Evolutionary conservation across 2,113 vertebrate species (phyloP).

Genomic region (Epinephelus lanceolatus): DNA sequence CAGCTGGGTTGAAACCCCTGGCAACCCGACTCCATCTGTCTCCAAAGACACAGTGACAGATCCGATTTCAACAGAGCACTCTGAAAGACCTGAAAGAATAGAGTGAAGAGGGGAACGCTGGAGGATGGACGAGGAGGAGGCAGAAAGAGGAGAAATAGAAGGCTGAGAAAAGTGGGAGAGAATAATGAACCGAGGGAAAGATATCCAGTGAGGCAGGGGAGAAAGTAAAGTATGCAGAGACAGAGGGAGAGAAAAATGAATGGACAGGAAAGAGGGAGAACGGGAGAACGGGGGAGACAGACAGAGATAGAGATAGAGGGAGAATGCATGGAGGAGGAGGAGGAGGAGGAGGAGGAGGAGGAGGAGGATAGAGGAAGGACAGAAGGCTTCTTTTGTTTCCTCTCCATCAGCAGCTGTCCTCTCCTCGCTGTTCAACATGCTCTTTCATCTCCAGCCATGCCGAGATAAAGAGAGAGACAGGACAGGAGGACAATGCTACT

Average conservation of each 20-base stretch:
- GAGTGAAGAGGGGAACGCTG: constrained; percentile 18
- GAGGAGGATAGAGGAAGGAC: constrained; percentile 40
- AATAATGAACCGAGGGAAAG: constrained; percentile 39
- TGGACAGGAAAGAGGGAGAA: constrained; percentile 11
- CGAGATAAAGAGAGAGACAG: constrained; percentile 46
- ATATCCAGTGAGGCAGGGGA: constrained; percentile 15
- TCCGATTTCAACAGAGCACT: constrained; percentile 69
- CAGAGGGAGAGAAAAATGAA: constrained; percentile 5
- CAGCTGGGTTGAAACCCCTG: constrained; percentile 67
- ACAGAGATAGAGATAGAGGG: constrained; percentile 13
- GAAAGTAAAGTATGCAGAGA: background rate
- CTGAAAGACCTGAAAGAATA: constrained; percentile 50
- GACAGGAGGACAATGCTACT: constrained; percentile 3
- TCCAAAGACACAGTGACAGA: constrained; percentile 67
- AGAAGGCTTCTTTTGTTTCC: constrained; percentile 78
- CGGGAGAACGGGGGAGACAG: background rate
- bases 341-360: constrained; percentile 27
- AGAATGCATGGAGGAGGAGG: constrained; percentile 22
- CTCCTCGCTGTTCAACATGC: constrained; percentile 69
- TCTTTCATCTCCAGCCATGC: constrained; percentile 76
- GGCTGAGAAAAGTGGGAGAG: constrained; percentile 36
- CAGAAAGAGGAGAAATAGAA: constrained; percentile 35
- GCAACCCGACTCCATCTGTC: constrained; percentile 65
- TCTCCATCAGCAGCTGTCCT: constrained; percentile 73
- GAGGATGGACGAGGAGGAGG: constrained; percentile 1